phyloP scores from a whole-genome alignment of 2,113 vertebrate species.

The Tursiops truncatus region DNA sequence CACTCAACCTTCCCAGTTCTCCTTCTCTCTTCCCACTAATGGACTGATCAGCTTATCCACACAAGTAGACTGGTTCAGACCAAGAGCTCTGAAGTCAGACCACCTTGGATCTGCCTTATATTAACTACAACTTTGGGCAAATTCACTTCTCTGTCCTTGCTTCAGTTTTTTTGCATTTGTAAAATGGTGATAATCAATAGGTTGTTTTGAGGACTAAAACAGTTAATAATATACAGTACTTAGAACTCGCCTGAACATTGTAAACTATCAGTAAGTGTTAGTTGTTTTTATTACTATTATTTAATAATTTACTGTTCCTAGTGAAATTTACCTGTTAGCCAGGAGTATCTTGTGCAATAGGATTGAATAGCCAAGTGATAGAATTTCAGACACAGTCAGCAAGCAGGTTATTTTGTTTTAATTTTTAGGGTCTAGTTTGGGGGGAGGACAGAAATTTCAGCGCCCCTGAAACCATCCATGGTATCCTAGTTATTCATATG shows the following conservation, averaged over 20 bases:
- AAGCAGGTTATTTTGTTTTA: neutral
- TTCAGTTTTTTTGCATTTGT: neutral
- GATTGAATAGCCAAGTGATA: neutral
- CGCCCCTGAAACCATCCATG: neutral
- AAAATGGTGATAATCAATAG: neutral
- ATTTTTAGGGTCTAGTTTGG: neutral
- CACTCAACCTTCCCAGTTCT: neutral
- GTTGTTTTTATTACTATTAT: neutral
- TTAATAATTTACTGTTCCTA: neutral
- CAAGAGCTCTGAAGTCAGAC: neutral
- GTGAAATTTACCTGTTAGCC: neutral
- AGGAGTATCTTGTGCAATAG: neutral
- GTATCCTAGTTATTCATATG: neutral
- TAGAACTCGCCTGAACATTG: neutral
- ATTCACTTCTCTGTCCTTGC: neutral
- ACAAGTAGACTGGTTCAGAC: neutral
- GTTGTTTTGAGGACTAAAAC: neutral
- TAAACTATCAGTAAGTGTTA: neutral
- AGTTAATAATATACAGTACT: neutral
- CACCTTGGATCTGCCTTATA: neutral
- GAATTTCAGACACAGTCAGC: neutral
- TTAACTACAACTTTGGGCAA: neutral
- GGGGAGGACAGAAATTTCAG: neutral
- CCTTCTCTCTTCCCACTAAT: neutral
- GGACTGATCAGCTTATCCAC: neutral